Base-by-base conservation (phyloP, 2,797 vertebrate genomes). In the Geotria australis region DNA sequence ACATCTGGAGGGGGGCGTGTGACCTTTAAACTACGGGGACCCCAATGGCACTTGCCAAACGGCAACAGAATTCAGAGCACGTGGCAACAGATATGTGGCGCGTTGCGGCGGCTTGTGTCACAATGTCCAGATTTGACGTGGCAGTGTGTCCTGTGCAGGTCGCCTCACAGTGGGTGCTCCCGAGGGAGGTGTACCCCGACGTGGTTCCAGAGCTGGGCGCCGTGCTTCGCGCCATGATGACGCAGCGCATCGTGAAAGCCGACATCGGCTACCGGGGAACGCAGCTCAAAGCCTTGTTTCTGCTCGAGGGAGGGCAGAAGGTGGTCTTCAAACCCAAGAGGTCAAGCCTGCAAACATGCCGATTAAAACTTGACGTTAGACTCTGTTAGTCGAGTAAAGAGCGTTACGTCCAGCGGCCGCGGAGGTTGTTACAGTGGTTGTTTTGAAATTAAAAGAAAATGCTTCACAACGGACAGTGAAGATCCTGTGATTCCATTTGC, bases 281-380 rank as follows among this genome's bases (percentile, higher is more conserved):
- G 0, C 91, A 98, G 56, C 76, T 98, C 60, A 96, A 98, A 68
- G 84, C 86, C 57, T 69, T 98, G 64, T 70, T 98, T 59, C 78
- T 94, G 60, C 77, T 98, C 60, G 91, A 98, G 38, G 85, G 85
- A 48, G 85, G 85, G 3, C 91, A 98, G 71, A 98, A 98, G 68
- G 89, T 96, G 38, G 91, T 98, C 66, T 98, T 98, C 70, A 98
- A 98, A 64, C 91, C 91, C 60, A 96, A 84, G 65, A 81, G 91
- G 91, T 94, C 64, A 38, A 38, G 24, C 24, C 24, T 38, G 24
- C 24, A 38, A 38, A 38, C 24, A 38, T 38, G 24, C 24, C 38
- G 24, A n/a, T n/a, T n/a, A n/a, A n/a, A n/a, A n/a, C n/a, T n/a
- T n/a, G 24, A 38, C 38, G 24, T 38, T 38, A 38, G 24, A 38